Conservation (phyloP, 2,888 invertebrate genomes). For the Zygogramma bicolorata region DNA sequence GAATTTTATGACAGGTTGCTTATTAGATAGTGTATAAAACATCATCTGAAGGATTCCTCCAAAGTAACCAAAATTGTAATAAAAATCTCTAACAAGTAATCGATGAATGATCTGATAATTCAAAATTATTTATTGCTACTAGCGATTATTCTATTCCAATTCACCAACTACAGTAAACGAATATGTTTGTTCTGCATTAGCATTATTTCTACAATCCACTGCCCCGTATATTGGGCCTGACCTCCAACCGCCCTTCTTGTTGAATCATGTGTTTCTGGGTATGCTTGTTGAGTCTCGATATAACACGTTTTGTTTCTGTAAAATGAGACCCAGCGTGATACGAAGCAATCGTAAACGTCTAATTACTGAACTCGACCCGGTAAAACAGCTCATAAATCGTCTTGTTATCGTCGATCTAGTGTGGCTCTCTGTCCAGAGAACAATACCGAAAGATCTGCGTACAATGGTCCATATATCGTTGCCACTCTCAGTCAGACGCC, state of each 20-base stretch:
- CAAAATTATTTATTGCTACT: too few species aligned
- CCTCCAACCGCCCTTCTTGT: background rate
- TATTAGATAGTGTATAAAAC: too few species aligned
- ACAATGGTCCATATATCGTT: constrained; percentile 59
- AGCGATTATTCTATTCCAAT: too few species aligned
- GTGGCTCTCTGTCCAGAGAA: constrained; percentile 51
- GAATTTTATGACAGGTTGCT: too few species aligned
- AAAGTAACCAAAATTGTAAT: too few species aligned
- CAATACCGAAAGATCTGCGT: constrained; percentile 60
- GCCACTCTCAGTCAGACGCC: constrained; percentile 46
- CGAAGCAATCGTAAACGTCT: constrained; percentile 15
- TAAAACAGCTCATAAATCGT: constrained; percentile 56
- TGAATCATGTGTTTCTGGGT: background rate
- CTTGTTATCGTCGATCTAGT: constrained; percentile 54
- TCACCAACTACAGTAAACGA: too few species aligned
- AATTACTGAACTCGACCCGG: constrained; percentile 36
- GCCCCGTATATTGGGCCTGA: background rate
- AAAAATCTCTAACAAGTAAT: too few species aligned
- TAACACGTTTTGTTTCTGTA: background rate
- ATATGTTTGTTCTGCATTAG: too few species aligned
- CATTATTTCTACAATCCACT: too few species aligned
- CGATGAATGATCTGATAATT: too few species aligned
- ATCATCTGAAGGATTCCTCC: too few species aligned
- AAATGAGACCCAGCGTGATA: background rate
- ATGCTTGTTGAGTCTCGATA: background rate